Percentiles rank a stretch among this genome's conserved stretches.
These are phyloP conservation scores for Octonoba sinensis DNA, from an alignment of 2,888 invertebrate species.

Conservation along the genomic window DNA sequence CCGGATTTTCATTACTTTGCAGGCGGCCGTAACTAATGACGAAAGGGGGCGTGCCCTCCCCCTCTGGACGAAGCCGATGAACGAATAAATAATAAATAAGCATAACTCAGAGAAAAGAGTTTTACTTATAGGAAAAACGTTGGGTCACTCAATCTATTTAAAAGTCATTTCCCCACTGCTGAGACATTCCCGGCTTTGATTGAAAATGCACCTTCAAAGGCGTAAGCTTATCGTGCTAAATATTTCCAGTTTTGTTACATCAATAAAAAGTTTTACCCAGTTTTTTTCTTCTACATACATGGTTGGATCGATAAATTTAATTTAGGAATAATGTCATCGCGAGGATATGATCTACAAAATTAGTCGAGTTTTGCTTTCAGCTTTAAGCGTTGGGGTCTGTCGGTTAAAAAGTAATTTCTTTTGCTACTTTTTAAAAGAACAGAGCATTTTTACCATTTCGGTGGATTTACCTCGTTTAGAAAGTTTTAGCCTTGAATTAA, in stretches of 20 bases:
- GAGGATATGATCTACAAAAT: background rate
- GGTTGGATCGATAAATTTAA: slow-evolving; percentile 57
- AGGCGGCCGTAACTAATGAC: slow-evolving; percentile 52
- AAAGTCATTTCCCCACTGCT: slow-evolving; percentile 32
- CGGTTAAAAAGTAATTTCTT: no score
- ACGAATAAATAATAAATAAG: slow-evolving; percentile 54
- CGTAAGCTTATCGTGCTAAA: no score
- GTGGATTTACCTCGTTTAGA: no score
- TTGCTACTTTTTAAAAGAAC: no score
- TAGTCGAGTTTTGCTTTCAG: no score
- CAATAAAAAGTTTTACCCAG: no score
- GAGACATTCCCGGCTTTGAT: slow-evolving; percentile 52
- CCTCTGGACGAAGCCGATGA: background rate
- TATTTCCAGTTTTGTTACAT: no score
- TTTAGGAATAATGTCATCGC: slow-evolving; percentile 33
- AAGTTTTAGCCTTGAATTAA: no score
- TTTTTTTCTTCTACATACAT: background rate
- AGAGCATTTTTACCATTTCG: no score
- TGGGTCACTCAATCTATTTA: slow-evolving; percentile 42
- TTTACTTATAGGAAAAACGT: background rate
- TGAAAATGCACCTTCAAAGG: slow-evolving; percentile 37
- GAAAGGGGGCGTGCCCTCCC: background rate
- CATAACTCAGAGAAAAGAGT: slow-evolving; percentile 9
- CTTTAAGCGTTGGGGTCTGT: no score
- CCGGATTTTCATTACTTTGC: slow-evolving; percentile 58